Base-by-base conservation (phyloP, 2,113 vertebrate species). In the Himantopus leucocephalus region DNA sequence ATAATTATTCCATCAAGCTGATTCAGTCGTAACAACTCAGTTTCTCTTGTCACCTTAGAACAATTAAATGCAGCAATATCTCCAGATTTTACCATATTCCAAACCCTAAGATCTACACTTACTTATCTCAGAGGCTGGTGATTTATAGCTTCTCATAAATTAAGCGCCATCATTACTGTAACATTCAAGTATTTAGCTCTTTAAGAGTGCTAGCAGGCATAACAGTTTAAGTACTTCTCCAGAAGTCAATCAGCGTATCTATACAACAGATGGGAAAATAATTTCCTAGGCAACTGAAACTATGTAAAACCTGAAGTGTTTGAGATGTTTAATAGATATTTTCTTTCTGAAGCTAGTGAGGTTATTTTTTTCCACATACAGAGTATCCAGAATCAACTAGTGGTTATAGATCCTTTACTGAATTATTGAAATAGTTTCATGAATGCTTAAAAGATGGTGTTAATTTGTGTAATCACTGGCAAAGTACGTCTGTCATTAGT, bases 241-340 rank as follows among this genome's bases (percentile, higher is more conserved):
- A 95, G 63, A 72, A 95, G 59, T 37, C 88, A 68, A 59, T 55
- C n/a, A 43, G 7, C 9, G 6, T 41, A 91, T 39, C 77, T 71
- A 35, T 10, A 73, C 18, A 92, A 43, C 82, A 89, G 0, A 21
- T 41, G 50, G 75, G 43, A 88, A 94, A 93, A 88, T 4, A 52
- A 66, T 71, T 89, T 50, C 84, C 81, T 88, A 90, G 90, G 81
- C 94, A 97, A 81, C 24, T 64, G 62, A 97, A 26, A 66, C 47
- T 71, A 79, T 45, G 48, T 71, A 94, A 95, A 97, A 96, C 39
- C 32, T 85, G 27, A 81, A 94, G 47, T 41, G 67, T 62, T 79
- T 84, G 81, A 37, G 74, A 68, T 35, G 58, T 74, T 75, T 84
- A 91, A 83, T 23, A 75, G 30, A 5, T 26, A 12, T 74, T 94